phyloP scores from a whole-genome alignment of 2,113 vertebrate species.

The Lota lota region DNA sequence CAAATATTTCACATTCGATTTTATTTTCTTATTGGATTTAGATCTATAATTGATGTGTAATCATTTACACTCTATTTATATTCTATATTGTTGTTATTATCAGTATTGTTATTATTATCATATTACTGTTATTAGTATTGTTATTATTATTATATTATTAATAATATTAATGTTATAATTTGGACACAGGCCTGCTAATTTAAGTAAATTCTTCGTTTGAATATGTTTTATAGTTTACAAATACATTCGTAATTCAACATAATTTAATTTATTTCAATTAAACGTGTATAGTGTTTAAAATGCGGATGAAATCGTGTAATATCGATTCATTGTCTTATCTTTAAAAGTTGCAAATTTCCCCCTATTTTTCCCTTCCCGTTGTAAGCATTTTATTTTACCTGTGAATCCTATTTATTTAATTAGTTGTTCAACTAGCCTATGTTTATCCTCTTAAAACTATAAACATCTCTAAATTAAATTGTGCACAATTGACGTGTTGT shows the following conservation, averaged over 20 bases:
- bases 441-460: constrained; percentile 8
- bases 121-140: constrained; percentile 2
- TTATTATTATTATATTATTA: constrained; percentile 5
- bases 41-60: too few species aligned
- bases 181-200: constrained; percentile 6
- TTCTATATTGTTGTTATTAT: not conserved
- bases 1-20: constrained; percentile 6
- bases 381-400: constrained; percentile 7
- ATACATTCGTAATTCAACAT: too few species aligned
- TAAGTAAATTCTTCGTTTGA: not conserved
- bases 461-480: constrained; percentile 41
- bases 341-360: too few species aligned
- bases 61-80: too few species aligned
- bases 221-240: too few species aligned
- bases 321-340: too few species aligned
- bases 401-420: too few species aligned
- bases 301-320: too few species aligned
- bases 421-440: too few species aligned
- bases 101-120: constrained; percentile 7
- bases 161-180: not conserved
- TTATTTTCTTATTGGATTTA: constrained; percentile 1
- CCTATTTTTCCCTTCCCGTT: too few species aligned
- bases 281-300: too few species aligned
- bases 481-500: constrained; percentile 23
- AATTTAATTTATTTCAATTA: too few species aligned